Base-by-base conservation (phyloP, 37 sponge, comb jelly and placozoan genomes). In the Hormiphora californensis region DNA sequence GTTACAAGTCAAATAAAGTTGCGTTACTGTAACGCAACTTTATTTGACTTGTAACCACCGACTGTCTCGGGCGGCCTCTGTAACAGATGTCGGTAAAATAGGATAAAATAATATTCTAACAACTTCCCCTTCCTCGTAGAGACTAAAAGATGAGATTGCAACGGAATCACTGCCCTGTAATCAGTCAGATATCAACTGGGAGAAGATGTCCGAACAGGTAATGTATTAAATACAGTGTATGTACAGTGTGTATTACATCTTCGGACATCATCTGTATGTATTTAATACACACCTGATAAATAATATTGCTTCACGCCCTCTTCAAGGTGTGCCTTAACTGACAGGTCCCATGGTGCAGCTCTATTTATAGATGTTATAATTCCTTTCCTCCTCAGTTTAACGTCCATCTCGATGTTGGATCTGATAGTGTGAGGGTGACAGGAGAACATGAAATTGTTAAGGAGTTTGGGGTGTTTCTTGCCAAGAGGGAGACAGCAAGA, bases 171-270 rank as follows among this genome's bases (percentile, higher is more conserved):
- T 73, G 4, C 9, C 8, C 1, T 73, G 81, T 40, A 4, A 23
- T 19, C 9, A 43, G 0, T 19, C 35, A n/a, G 81, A 73, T 33
- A 17, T 73, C 22, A 73, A 73, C 27, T 73, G 81, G 81, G 81
- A 73, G 3, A 73, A 36, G 43, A 43, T 73, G 12, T 36, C 39
- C 67, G 4, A 3, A 2, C 67, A 65, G 67, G 67, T 65, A 11
- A 36, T 27, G 11, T 33, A 65, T 46, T 12, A 46, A 17, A 17
- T 12, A 17, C 51, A 46, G 8, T 46, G 8, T 12, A 49, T 17
- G 15, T 17, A 49, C 9, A 15, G 53, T 49, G 53, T 17, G 9
- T 49, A 49, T 49, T 49, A 15, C 15, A 49, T 49, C 9, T 15
- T 49, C 53, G n/a, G n/a, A n/a, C n/a, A n/a, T n/a, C n/a, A n/a